phyloP scores from a whole-genome alignment of 23 tunicate genomes.

The Corella eumyota region DNA sequence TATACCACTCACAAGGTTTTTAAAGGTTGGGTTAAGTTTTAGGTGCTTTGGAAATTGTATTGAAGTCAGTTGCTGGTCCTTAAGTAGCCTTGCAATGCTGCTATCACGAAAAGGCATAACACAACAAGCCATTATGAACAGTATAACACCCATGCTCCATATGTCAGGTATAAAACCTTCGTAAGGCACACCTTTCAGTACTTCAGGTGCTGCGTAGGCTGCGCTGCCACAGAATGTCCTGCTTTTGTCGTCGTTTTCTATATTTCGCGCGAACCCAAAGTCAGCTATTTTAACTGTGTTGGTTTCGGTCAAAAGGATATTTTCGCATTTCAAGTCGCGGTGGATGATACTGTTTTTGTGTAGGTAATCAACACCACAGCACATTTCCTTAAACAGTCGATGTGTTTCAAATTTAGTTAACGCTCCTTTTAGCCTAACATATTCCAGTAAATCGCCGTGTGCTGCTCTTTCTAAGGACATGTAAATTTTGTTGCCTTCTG shows the following conservation, averaged over 20 bases:
- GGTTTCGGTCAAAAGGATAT: constrained; percentile 19
- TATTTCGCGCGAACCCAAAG: constrained; percentile 48
- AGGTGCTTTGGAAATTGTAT: constrained; percentile 19
- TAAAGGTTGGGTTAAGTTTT: constrained; percentile 4
- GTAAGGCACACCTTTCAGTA: constrained; percentile 51
- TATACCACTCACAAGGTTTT: constrained; percentile 26
- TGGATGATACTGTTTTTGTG: constrained; percentile 29
- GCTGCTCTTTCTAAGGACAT: constrained; percentile 47
- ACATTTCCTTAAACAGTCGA: constrained; percentile 25
- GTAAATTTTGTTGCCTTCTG: constrained; percentile 42
- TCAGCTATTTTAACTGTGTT: constrained; percentile 46
- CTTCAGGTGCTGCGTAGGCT: constrained; percentile 75
- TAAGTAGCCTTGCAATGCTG: constrained; percentile 9
- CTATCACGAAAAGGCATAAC: constrained; percentile 70
- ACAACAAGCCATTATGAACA: constrained; percentile 43
- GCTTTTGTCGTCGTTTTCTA: constrained; percentile 10
- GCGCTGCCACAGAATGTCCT: constrained; percentile 74
- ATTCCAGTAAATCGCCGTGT: constrained; percentile 54
- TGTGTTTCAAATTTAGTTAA: constrained; percentile 33
- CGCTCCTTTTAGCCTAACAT: constrained; percentile 36
- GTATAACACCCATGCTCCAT: constrained; percentile 74
- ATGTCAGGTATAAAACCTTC: constrained; percentile 27
- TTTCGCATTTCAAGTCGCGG: constrained; percentile 72
- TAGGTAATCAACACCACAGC: constrained; percentile 37
- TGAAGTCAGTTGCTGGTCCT: constrained; percentile 31